Evolutionary conservation across 53 echinoderm and acorn worm species (phyloP).

Genomic region (Pentamera pediparva): DNA sequence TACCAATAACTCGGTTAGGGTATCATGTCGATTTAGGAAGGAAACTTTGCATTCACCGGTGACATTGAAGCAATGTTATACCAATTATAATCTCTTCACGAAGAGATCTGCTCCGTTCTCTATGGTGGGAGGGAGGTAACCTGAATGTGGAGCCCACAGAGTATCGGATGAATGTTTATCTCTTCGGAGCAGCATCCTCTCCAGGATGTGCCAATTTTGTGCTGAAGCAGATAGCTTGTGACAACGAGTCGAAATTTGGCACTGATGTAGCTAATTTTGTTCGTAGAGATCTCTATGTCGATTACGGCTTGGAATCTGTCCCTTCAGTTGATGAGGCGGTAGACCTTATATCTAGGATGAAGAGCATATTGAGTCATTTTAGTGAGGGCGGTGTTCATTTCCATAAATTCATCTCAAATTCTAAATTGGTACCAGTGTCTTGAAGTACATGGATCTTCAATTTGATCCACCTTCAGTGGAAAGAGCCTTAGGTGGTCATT

Average conservation of each 20-base stretch:
- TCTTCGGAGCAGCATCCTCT: conserved; percentile 55
- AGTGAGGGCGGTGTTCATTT: not conserved
- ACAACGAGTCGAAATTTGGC: conserved; percentile 13
- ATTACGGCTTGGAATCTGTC: conserved; percentile 50
- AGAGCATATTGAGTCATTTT: not conserved
- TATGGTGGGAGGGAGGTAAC: conserved; percentile 56
- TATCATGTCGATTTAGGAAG: conserved; percentile 34
- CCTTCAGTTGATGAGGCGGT: not conserved
- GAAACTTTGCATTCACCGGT: conserved; percentile 21
- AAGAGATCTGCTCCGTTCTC: conserved; percentile 28
- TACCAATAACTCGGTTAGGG: conserved; percentile 11
- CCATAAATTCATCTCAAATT: not conserved
- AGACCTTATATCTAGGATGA: not conserved
- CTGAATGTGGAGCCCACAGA: conserved; percentile 6
- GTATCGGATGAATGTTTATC: conserved; percentile 55
- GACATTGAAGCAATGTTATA: conserved; percentile 36
- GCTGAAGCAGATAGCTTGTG: conserved; percentile 29
- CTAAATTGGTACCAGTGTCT: not conserved
- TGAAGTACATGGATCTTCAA: conserved; percentile 1
- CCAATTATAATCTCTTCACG: conserved; percentile 24
- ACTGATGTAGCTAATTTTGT: not conserved
- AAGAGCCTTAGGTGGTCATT: conserved; percentile 28
- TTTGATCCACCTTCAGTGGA: conserved; percentile 11
- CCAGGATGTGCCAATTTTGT: conserved; percentile 55
- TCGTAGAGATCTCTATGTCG: conserved; percentile 41